A percentile compares a stretch with the other conserved stretches of the same genome.
Conservation (phyloP, 2,888 invertebrate genomes). For the Amphipoea lucens region DNA sequence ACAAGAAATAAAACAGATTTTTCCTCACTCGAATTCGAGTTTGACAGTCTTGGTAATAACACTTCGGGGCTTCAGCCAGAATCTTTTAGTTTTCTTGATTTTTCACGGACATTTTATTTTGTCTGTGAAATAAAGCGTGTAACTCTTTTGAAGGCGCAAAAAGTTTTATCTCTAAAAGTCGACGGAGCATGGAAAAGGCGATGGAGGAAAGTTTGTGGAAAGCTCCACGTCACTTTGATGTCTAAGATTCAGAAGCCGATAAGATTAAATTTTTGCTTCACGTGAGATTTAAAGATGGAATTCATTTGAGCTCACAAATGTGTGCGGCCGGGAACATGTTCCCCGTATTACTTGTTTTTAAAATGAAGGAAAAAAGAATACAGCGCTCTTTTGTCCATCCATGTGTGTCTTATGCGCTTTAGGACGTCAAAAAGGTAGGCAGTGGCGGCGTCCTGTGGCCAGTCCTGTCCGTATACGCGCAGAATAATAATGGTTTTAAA, state of each 20-base stretch:
- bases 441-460: too few relatives aligned
- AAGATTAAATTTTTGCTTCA: constrained; percentile 58
- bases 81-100: constrained; percentile 62
- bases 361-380: background rate
- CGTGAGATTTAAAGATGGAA: constrained; percentile 47
- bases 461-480: too few relatives aligned
- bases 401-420: background rate
- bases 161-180: constrained; percentile 74
- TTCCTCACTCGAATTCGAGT: constrained; percentile 47
- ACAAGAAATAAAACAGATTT: constrained; percentile 6
- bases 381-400: background rate
- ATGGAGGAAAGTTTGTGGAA: constrained; percentile 63
- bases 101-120: constrained; percentile 75
- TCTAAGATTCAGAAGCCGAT: constrained; percentile 56
- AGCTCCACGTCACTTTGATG: constrained; percentile 62
- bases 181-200: constrained; percentile 69
- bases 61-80: constrained; percentile 42
- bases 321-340: constrained; percentile 1
- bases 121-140: constrained; percentile 74
- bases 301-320: constrained; percentile 11
- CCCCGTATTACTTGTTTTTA: background rate
- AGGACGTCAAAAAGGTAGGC: constrained; percentile 6
- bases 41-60: constrained; percentile 50
- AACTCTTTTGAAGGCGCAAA: constrained; percentile 74
- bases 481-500: background rate